Percentiles rank a stretch among this genome's conserved stretches.
phyloP scores from a whole-genome alignment of 2,113 vertebrate genomes.

The Strigops habroptila region DNA sequence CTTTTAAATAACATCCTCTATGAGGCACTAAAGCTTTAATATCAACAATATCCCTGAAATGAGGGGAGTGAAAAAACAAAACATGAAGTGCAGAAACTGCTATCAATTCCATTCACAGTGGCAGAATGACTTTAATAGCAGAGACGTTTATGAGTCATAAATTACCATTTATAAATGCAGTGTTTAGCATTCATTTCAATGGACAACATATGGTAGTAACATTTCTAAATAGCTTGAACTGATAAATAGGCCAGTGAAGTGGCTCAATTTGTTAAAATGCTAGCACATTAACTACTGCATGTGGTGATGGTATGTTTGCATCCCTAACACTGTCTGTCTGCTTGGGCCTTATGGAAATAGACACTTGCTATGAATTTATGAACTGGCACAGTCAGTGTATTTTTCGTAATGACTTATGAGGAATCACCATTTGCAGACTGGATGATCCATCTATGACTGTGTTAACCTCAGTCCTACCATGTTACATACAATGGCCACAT shows the following conservation, averaged over 20 bases:
- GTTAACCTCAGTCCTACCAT: not conserved
- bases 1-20: slow-evolving; percentile 70
- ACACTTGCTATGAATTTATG: slow-evolving; percentile 62
- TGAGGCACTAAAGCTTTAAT: slow-evolving; percentile 69
- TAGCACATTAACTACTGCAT: slow-evolving; percentile 69
- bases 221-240: slow-evolving; percentile 77
- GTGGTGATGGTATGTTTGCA: slow-evolving; percentile 57
- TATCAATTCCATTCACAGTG: slow-evolving; percentile 77
- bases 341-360: slow-evolving; percentile 43
- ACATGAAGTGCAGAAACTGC: slow-evolving; percentile 65
- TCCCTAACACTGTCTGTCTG: slow-evolving; percentile 51
- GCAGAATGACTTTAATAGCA: slow-evolving; percentile 79
- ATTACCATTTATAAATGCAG: slow-evolving; percentile 79
- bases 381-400: slow-evolving; percentile 50
- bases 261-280: slow-evolving; percentile 77
- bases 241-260: slow-evolving; percentile 78
- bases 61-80: slow-evolving; percentile 30
- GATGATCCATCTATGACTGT: slow-evolving; percentile 50
- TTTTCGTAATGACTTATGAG: slow-evolving; percentile 69
- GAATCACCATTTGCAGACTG: not conserved
- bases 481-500: not conserved
- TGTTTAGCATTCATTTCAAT: slow-evolving; percentile 77
- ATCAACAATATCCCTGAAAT: slow-evolving; percentile 68
- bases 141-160: slow-evolving; percentile 77
- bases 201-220: slow-evolving; percentile 76